phyloP scores from a whole-genome alignment of 92 coral and sea anemone species.

The Isaurus tuberculatus region DNA sequence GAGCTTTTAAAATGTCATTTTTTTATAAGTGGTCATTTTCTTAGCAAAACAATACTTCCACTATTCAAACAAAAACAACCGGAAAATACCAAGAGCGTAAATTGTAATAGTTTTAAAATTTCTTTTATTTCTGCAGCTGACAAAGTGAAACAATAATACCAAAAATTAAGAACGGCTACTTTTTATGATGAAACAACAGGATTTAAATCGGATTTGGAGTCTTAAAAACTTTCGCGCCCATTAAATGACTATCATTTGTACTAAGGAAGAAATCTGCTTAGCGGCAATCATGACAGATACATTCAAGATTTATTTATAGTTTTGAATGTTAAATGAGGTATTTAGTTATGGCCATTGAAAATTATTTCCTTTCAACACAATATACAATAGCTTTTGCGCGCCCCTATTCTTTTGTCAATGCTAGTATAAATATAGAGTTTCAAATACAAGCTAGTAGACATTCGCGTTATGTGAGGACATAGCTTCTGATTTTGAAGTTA shows the following conservation, averaged over 20 bases:
- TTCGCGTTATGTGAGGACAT: background rate
- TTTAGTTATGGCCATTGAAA: conserved; percentile 35
- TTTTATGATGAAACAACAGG: conserved; percentile 8
- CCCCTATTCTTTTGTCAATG: conserved; percentile 23
- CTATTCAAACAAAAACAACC: background rate
- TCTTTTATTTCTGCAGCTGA: conserved; percentile 24
- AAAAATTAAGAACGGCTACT: background rate
- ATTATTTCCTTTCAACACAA: conserved; percentile 21
- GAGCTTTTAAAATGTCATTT: background rate
- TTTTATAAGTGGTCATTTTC: background rate
- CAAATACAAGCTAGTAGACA: background rate
- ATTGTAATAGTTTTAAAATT: background rate
- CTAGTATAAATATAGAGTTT: conserved; percentile 23
- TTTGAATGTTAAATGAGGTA: conserved; percentile 32
- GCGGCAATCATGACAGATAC: conserved; percentile 15
- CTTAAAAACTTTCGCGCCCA: background rate
- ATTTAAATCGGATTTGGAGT: background rate
- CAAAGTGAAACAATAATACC: background rate
- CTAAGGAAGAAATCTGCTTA: background rate
- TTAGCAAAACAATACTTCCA: conserved; percentile 25
- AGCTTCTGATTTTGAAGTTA: background rate
- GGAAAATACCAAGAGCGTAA: background rate
- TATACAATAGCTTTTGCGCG: conserved; percentile 42
- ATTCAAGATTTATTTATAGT: conserved; percentile 39
- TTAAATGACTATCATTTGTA: background rate